Evolutionary conservation across 2,113 vertebrate genomes (phyloP), one percentile per base, ranked within the genome.

Genomic region (Pontoporia blainvillei): DNA sequence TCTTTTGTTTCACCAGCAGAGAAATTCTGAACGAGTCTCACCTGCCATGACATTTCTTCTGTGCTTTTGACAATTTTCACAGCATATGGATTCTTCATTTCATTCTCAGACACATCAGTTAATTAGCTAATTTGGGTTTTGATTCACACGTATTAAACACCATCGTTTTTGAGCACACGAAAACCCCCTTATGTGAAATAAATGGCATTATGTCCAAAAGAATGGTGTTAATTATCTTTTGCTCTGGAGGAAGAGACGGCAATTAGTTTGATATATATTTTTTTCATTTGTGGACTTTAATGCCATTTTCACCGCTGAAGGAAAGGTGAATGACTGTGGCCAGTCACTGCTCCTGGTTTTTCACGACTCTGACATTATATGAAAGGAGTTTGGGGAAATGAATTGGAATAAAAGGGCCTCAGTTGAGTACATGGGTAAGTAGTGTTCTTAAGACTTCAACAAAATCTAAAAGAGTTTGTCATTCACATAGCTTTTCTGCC

Each of bases 241-340:
- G 90, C 89, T 93, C 91, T 25, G 91, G 67, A 66, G 89, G 91
- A 93, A 95, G 89, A 91, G 91, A 73, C 93, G 91, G 96, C 95
- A 96, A 97, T 98, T 97, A 97, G 94, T 97, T 97, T 90, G 96
- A 97, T 97, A 82, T 96, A 96, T 96, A 87, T 90, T 97, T 97
- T 97, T 97, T 96, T 96, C 83, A 83, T 67, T 75, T 31, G 61
- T 0, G 5, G 91, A 67, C 18, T 46, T 75, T 91, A 94, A 97
- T 94, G 90, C 75, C 83, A 75, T 90, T 93, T 97, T 91, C 69
- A 5, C 29, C 17, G 13, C 14, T 0, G 90, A 91, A 90, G 86
- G 64, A 91, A 93, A 95, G 89, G 98, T 96, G 94, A 96, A 75
- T 91, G 86, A 46, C 89, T 69, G 52, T 73, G 69, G 15, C 88